Evolutionary conservation across 2,888 invertebrate species (phyloP).

Genomic region (Meta bourneti): DNA sequence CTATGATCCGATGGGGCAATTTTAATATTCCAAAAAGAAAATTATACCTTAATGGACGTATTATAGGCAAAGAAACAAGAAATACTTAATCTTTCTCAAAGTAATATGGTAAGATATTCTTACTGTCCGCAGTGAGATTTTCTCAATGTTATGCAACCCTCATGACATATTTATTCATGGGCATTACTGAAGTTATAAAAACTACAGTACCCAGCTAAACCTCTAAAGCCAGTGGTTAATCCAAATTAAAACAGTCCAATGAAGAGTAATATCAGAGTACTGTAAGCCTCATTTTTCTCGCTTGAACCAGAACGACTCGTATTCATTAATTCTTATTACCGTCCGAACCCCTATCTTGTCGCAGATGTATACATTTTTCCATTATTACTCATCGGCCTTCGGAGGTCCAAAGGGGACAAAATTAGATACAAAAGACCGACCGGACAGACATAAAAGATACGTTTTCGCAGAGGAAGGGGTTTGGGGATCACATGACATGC

Average conservation of each 20-base stretch:
- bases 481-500: slow-evolving; percentile 18
- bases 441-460: slow-evolving; percentile 37
- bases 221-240: not conserved
- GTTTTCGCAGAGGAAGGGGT: not conserved
- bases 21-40: no score
- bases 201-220: no score
- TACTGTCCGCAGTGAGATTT: no score
- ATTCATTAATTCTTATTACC: slow-evolving; percentile 25
- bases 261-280: not conserved
- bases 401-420: slow-evolving; percentile 9
- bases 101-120: no score
- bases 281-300: not conserved
- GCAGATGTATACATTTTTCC: slow-evolving; percentile 15
- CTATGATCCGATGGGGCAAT: no score
- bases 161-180: no score
- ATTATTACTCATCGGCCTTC: slow-evolving; percentile 4
- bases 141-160: no score
- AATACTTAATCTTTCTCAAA: no score
- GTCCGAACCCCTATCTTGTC: not conserved
- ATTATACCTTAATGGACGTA: no score
- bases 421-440: slow-evolving; percentile 40
- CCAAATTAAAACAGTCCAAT: not conserved
- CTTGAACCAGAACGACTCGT: not conserved
- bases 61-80: no score
- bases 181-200: no score